Base-by-base conservation (phyloP, 2,888 invertebrate species). In the Harpalus rubripes region DNA sequence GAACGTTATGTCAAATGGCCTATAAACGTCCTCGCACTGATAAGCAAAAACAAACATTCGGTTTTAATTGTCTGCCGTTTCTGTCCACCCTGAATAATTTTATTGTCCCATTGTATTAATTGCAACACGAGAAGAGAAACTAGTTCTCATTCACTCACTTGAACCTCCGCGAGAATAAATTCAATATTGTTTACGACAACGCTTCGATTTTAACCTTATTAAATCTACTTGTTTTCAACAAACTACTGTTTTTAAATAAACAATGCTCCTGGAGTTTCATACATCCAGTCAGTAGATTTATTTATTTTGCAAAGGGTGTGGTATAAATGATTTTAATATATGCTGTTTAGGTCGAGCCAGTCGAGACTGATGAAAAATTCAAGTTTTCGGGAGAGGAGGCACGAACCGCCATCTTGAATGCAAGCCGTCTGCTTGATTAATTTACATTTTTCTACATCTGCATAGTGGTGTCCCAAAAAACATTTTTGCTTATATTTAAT, bases 21-120 rank as follows among this genome's bases (percentile, higher is more conserved):
- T 78, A 84, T 84, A 84, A 84, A 84, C 41, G 63, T 83, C 83
- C 74, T n/a, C 12, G 41, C 26, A 59, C 63, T 84, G 84, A 84
- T 84, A 84, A 82, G 59, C 72, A 68, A 82, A 74, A 58, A 74
- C 82, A 68, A 72, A 32, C 78, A 58, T 78, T 32, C 78, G 78
- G 32, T 58, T 78, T 78, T 78, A 78, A 78, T 78, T 78, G 78
- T 58, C 58, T 32, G 78, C 26, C 22, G 58, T 58, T 56, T 78
- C 72, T 16, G 15, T 74, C 44, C 8, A 74, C 22, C 78, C 16
- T 78, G 78, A 58, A 78, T 78, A 78, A 78, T 56, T 78, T 78
- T 78, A 78, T 32, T 78, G 32, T 78, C 58, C 41, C 15, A 56
- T 78, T 78, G 78, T 56, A 78, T 78, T 78, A 78, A 78, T 78